phyloP scores from a whole-genome alignment of 1,140 invertebrate genomes.

The Saccostrea echinata region DNA sequence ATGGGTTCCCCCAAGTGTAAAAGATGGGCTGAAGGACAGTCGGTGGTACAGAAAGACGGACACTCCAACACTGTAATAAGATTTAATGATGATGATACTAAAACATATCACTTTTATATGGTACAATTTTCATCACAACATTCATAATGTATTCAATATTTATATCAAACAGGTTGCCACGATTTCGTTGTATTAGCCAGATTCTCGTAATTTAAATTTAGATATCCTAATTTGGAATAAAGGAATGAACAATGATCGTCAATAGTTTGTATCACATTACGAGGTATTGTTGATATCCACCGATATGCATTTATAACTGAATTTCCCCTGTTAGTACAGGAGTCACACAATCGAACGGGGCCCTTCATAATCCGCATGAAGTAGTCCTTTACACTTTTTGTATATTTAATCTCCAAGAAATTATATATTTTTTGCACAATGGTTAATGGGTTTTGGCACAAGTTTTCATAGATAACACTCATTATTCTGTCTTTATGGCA shows the following conservation, averaged over 20 bases:
- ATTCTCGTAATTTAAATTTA: neutral
- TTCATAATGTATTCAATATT: too few species aligned
- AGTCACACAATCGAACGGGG: neutral
- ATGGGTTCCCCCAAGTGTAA: too few species aligned
- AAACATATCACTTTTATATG: too few species aligned
- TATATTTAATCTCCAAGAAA: neutral
- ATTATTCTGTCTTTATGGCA: neutral
- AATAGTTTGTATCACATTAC: neutral
- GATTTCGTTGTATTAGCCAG: neutral
- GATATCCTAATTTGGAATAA: neutral
- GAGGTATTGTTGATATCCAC: neutral
- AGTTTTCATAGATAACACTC: neutral
- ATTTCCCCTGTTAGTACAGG: neutral
- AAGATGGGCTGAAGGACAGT: too few species aligned
- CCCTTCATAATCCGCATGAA: neutral
- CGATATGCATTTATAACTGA: neutral
- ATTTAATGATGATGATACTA: too few species aligned
- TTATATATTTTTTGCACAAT: slow-evolving; percentile 2
- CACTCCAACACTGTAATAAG: too few species aligned
- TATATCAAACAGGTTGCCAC: neutral
- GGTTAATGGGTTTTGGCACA: neutral
- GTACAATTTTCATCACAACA: too few species aligned
- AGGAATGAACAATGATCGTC: slow-evolving; percentile 3
- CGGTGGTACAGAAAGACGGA: too few species aligned
- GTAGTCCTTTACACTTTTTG: neutral